phyloP scores from a whole-genome alignment of 2,888 invertebrate species.

The Danaus chrysippus region DNA sequence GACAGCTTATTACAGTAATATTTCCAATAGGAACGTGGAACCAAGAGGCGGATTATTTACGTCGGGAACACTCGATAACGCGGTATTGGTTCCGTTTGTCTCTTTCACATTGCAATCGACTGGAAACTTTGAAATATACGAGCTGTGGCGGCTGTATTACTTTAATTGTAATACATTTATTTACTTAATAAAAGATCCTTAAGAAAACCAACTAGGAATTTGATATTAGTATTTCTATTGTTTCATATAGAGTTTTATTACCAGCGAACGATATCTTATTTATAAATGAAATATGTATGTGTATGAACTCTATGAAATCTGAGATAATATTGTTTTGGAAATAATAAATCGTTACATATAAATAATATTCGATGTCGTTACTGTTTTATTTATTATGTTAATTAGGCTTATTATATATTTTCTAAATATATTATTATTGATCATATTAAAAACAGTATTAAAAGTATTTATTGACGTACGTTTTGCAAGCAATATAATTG shows the following conservation, averaged over 20 bases:
- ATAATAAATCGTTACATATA: no score
- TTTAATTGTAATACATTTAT: not conserved
- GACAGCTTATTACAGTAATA: not conserved
- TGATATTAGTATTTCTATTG: no score
- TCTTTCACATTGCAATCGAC: slow-evolving; percentile 1
- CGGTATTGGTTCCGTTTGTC: slow-evolving; percentile 5
- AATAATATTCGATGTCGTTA: no score
- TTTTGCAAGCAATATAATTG: slow-evolving; percentile 18
- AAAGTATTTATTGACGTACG: slow-evolving; percentile 16
- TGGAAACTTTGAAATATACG: not conserved
- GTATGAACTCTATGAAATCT: no score
- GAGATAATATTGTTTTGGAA: no score
- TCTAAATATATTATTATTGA: not conserved
- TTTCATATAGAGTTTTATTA: no score
- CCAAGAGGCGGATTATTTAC: not conserved
- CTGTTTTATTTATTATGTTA: no score
- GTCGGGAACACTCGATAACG: not conserved
- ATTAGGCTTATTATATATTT: not conserved
- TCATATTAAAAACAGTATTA: slow-evolving; percentile 12
- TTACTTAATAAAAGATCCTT: not conserved
- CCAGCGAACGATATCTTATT: no score
- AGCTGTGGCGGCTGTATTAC: not conserved
- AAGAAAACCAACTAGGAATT: not conserved
- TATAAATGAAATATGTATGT: no score
- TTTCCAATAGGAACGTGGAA: not conserved